Evolutionary conservation across 2,888 invertebrate species (phyloP), one percentile per base, ranked within the genome.

Genomic region (Drosophila glabriapex): DNA sequence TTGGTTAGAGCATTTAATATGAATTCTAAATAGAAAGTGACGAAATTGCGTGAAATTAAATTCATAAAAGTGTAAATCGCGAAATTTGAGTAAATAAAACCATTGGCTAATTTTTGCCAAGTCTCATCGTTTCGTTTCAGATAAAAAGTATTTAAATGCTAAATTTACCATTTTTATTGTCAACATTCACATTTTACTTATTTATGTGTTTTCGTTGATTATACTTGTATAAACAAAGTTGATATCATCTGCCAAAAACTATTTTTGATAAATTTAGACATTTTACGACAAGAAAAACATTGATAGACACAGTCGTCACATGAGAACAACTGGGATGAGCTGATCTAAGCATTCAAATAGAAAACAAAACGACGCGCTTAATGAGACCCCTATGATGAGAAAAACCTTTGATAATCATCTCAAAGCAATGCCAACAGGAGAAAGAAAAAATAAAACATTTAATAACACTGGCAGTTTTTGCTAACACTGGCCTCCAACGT

Each of bases 21-120:
- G 55, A 35, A 29, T 60, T 58, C 14, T 69, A 83, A 85, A 86
- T 83, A 86, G 82, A 73, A 76, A 52, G 61, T 76, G 76, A 81
- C 37, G 73, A 74, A 85, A 88, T 65, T 55, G 58, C 41, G 22
- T 37, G 43, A 35, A 69, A 46, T 43, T 12, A 29, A 37, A 49
- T 64, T 25, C 14, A 53, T 28, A 10, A 19, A 39, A 39, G 28
- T 14, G 10, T 1, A 10, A 16, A 31, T 41, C 16, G 14, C 14
- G 16, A 19, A 9, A n/a, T 25, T 29, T n/a, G 4, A 58, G 0
- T 2, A 46, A 22, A 3, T 4, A 0, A 49, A 22, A 29, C 19
- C 28, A 41, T 56, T 22, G 35, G 22, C 2, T 9, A 2, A 28
- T 50, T 35, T 35, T 41, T 10, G 2, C 25, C 14, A n/a, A 28